Base-by-base conservation (phyloP, 2,888 invertebrate species). In the Hybos culiciformis region DNA sequence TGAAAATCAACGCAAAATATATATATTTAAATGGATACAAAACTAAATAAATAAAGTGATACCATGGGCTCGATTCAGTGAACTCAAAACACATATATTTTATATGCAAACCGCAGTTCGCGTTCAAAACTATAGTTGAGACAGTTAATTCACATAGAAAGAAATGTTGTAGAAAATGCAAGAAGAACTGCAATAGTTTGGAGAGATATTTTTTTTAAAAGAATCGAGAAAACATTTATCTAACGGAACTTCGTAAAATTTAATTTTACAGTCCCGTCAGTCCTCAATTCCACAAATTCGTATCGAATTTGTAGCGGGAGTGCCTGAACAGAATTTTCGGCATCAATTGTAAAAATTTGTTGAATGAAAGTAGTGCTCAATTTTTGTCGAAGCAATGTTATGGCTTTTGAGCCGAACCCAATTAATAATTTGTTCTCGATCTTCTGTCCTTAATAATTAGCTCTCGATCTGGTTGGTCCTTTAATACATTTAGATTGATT, bases 151-250 rank as follows among this genome's bases (percentile, higher is more conserved):
- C 31, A 40, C 40, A 40, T 14, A 40, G 19, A n/a, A n/a, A n/a
- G n/a, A 24, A 18, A 31, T 40, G 40, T 40, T 29, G 40, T 40
- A 15, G 24, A 40, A 29, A 40, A 40, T 2, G 31, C 29, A 39
- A 39, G 39, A 14, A 39, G 15, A 5, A 21, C 29, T 18, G 24
- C n/a, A 11, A 38, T 19, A 24, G 39, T 24, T 23, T 23, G 18
- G 18, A 24, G 5, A 8, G 39, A 39, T 24, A 39, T 39, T 11
- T 24, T 23, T 9, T 40, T 39, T 2, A 39, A 15, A 11, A 17
- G 17, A 40, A 40, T 24, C 40, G 31, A 40, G 14, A 40, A 40
- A 40, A 40, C 40, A 40, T n/a, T n/a, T n/a, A n/a, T n/a, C n/a
- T n/a, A n/a, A n/a, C n/a, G n/a, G n/a, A n/a, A n/a, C n/a, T n/a